A percentile compares a stretch with the other conserved stretches of the same genome.
Evolutionary conservation across 1,140 invertebrate species (phyloP).

Genomic region (Apocrypta bakeri): DNA sequence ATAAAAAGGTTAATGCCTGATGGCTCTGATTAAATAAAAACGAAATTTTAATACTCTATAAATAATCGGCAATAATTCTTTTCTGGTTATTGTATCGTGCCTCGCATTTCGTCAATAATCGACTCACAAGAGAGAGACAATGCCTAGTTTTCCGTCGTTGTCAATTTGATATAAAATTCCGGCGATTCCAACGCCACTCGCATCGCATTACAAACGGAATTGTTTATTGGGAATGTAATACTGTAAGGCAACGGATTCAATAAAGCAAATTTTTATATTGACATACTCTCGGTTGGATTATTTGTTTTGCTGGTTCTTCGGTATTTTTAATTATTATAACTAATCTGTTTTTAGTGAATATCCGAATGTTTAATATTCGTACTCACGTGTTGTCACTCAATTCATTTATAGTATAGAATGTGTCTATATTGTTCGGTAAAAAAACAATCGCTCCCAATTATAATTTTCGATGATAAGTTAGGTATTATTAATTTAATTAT

Average conservation of each 20-base stretch:
- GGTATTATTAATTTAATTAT: not conserved
- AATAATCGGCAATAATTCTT: not conserved
- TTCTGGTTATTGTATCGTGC: not conserved
- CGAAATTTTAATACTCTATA: constrained; percentile 4
- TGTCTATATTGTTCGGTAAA: not conserved
- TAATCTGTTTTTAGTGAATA: too few relatives aligned
- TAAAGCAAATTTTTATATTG: not conserved
- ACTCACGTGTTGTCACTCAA: not conserved
- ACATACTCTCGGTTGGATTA: too few relatives aligned
- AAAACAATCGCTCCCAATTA: not conserved
- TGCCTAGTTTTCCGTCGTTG: not conserved
- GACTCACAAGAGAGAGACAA: constrained; percentile 3
- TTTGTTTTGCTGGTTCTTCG: too few relatives aligned
- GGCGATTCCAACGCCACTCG: not conserved
- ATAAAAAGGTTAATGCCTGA: constrained; percentile 24
- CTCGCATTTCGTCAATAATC: not conserved
- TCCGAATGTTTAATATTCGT: too few relatives aligned
- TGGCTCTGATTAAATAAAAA: not conserved
- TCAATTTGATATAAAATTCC: constrained; percentile 35
- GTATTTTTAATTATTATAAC: too few relatives aligned
- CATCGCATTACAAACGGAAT: constrained; percentile 13
- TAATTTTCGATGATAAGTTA: not conserved
- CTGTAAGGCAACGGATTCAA: not conserved
- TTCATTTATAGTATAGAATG: not conserved
- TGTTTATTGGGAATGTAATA: not conserved